phyloP scores from a whole-genome alignment of 2,113 vertebrate genomes.

The Nannospalax galili region DNA sequence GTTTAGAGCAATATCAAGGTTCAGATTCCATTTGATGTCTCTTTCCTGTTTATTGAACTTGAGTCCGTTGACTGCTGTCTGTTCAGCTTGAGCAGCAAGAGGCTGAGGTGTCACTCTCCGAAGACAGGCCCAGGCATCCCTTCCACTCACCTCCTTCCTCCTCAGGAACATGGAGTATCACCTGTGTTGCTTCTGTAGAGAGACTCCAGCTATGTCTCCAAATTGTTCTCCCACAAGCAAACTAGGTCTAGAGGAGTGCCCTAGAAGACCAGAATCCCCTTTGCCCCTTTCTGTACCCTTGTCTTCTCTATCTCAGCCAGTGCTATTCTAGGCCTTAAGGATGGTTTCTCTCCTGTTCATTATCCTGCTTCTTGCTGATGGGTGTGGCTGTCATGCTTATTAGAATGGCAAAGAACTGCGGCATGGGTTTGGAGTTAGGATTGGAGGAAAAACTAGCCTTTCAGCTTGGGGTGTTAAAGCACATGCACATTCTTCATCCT shows the following conservation, averaged over 20 bases:
- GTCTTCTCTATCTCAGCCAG: not conserved
- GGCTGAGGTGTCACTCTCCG: not conserved
- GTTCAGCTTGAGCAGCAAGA: not conserved
- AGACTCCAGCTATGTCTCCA: not conserved
- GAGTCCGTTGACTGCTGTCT: too few species aligned
- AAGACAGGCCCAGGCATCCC: not conserved
- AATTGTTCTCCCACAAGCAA: not conserved
- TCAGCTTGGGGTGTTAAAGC: not conserved
- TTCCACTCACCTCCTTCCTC: not conserved
- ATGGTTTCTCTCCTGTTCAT: not conserved
- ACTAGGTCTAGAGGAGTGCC: rapidly evolving
- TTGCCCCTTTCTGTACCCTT: not conserved
- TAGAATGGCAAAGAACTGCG: not conserved
- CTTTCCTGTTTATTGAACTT: not conserved
- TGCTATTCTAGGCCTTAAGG: not conserved
- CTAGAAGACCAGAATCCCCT: not conserved
- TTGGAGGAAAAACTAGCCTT: not conserved
- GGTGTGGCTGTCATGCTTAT: not conserved
- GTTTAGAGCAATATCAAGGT: not conserved
- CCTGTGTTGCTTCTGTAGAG: not conserved
- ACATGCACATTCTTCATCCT: not conserved
- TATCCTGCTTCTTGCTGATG: not conserved
- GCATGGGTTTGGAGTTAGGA: not conserved
- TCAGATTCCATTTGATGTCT: not conserved
- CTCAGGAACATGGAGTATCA: not conserved